Percentiles rank a stretch among this genome's conserved stretches.
Conservation (phyloP, 2,797 vertebrate species). For the Typhlichthys subterraneus region DNA sequence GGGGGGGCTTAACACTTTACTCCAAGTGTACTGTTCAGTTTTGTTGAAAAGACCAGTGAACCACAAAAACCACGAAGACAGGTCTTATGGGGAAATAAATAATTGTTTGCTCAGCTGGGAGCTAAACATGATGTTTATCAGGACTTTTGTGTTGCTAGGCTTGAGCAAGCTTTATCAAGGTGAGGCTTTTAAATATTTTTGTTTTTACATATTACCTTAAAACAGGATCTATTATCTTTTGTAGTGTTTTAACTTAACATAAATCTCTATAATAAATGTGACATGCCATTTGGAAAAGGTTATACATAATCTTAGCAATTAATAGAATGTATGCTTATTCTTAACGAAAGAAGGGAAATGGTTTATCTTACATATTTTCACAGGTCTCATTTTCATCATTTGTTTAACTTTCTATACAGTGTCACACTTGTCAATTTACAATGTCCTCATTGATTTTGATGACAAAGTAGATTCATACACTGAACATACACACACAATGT, state of each 20-base stretch:
- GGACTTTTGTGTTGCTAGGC: slow-evolving; percentile 56
- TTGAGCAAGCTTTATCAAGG: slow-evolving; percentile 66
- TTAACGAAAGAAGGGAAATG: too few species aligned
- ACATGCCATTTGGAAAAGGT: background rate
- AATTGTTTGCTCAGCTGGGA: slow-evolving; percentile 17
- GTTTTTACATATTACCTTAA: too few species aligned
- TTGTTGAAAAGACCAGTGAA: slow-evolving; percentile 19
- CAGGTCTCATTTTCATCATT: background rate
- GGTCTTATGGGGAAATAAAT: background rate
- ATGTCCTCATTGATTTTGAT: slow-evolving; percentile 1
- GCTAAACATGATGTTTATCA: slow-evolving; percentile 54
- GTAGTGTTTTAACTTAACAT: too few species aligned
- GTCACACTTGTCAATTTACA: background rate
- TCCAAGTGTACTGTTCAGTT: slow-evolving; percentile 30
- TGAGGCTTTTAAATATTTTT: slow-evolving; percentile 39
- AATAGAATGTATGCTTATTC: background rate
- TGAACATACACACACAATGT: slow-evolving; percentile 2
- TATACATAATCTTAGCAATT: background rate
- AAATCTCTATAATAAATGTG: too few species aligned
- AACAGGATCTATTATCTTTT: too few species aligned
- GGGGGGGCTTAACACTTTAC: slow-evolving; percentile 26
- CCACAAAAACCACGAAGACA: slow-evolving; percentile 17
- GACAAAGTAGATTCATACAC: slow-evolving; percentile 10
- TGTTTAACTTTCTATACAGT: background rate
- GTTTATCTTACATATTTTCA: background rate